Percentiles rank a stretch among this genome's conserved stretches.
These are phyloP conservation scores for Mesorhabditis sp. DNA, from an alignment of 2,888 invertebrate genomes.

Conservation along the genomic window DNA sequence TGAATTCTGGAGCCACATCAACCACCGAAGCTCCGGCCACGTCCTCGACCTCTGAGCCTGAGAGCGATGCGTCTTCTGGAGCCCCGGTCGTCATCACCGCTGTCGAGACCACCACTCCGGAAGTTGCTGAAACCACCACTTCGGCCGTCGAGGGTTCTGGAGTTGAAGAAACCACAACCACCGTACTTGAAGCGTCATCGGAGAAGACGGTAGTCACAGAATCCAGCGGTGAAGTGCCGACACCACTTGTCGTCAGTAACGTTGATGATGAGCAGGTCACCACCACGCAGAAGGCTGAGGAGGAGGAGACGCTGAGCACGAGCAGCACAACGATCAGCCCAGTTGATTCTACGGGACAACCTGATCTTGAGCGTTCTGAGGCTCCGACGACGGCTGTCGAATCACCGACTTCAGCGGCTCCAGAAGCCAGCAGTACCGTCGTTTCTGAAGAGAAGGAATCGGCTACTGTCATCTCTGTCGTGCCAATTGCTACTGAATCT, in stretches of 20 bases:
- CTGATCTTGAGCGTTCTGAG: no score
- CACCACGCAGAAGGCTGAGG: background rate
- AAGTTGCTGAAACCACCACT: background rate
- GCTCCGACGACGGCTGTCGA: no score
- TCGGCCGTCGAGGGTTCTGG: slow-evolving; percentile 10
- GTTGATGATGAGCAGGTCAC: background rate
- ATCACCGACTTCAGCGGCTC: background rate
- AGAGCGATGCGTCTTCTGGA: no score
- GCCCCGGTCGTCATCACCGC: background rate
- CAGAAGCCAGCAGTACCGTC: slow-evolving; percentile 14
- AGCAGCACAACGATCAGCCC: background rate
- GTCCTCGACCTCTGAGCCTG: no score
- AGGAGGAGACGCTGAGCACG: slow-evolving; percentile 1
- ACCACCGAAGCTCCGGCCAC: no score
- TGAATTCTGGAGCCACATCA: no score
- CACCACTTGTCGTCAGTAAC: background rate
- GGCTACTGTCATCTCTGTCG: slow-evolving; percentile 8
- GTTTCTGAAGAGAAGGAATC: slow-evolving; percentile 20
- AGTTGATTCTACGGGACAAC: no score
- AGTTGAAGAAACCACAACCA: slow-evolving; percentile 9
- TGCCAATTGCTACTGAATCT: slow-evolving; percentile 14
- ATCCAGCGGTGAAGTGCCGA: background rate
- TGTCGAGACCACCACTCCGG: slow-evolving; percentile 6
- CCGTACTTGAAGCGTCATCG: slow-evolving; percentile 10
- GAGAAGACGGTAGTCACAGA: background rate